Evolutionary conservation across 2,113 vertebrate species (phyloP), one percentile per base, ranked within the genome.

Genomic region (Telmatochromis brachygnathus): DNA sequence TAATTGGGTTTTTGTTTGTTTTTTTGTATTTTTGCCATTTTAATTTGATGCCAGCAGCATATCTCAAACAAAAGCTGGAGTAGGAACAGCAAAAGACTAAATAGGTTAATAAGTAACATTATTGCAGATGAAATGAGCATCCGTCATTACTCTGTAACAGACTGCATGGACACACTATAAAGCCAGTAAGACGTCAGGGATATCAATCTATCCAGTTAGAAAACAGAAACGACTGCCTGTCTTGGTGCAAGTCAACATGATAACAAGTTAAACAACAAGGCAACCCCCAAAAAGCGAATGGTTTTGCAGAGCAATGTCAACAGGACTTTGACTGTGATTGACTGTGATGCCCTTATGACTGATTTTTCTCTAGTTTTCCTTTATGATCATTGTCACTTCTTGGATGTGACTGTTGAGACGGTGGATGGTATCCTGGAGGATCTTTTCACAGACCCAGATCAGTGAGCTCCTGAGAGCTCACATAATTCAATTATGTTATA

Each of bases 1-100:
- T 23, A 45, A 73, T 1, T 42, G 1, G 1, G 0, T 39, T 68
- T 70, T 42, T 23, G 12, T 21, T 21, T 1, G 6, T n/a, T 13
- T 37, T 12, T 68, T 39, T 21, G 19, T 68, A 21, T 68, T 39
- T 39, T 37, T 68, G 19, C 62, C 33, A 21, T 68, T 68, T 39
- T 68, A 68, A 39, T 39, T 68, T 9, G 35, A 68, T 23, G 62
- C 62, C 12, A 68, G 35, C 62, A 68, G n/a, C 11, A 68, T 1
- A 0, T 39, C n/a, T 68, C 11, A 68, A 39, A 68, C 9, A 68
- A 39, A 68, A 13, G n/a, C 5, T 68, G 62, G n/a, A n/a, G 35
- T 14, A 70, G 65, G n/a, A 42, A 42, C 37, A 45, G 37, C 37
- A 26, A 70, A 70, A 45, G 35, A 42, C 65, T 73, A 73, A 73